These are phyloP conservation scores for Xanthorhoe designata DNA, from an alignment of 2,888 invertebrate species.

Conservation along the genomic window DNA sequence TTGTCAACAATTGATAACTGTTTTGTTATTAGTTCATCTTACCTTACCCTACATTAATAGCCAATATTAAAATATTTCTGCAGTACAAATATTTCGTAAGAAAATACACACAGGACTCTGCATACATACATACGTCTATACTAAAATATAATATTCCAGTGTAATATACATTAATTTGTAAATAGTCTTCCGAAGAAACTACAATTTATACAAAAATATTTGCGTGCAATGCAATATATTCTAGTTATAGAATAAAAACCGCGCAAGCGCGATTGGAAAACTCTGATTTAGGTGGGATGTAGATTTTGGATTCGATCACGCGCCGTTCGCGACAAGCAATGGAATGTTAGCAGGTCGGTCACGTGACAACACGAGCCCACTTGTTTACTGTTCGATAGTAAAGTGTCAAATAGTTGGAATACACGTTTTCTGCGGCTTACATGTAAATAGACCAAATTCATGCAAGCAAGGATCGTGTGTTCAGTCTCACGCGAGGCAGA, in stretches of 20 bases:
- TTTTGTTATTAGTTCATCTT: slow-evolving; percentile 73
- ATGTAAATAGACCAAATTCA: slow-evolving; percentile 49
- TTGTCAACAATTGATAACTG: slow-evolving; percentile 78
- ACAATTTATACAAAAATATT: slow-evolving; percentile 80
- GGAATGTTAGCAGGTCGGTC: slow-evolving; percentile 72
- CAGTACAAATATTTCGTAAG: slow-evolving; percentile 80
- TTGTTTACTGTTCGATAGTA: slow-evolving; percentile 60
- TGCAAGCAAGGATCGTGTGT: slow-evolving; percentile 60
- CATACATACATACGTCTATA: slow-evolving; percentile 81
- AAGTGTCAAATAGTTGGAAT: slow-evolving; percentile 33
- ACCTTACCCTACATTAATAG: slow-evolving; percentile 80
- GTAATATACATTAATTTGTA: slow-evolving; percentile 79
- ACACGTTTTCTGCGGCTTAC: slow-evolving; percentile 42
- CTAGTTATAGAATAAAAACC: slow-evolving; percentile 57
- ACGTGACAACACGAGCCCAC: slow-evolving; percentile 53
- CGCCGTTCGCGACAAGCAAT: slow-evolving; percentile 68
- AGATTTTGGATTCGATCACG: slow-evolving; percentile 70
- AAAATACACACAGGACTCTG: slow-evolving; percentile 83
- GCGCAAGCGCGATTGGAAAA: slow-evolving; percentile 60
- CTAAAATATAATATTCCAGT: slow-evolving; percentile 79
- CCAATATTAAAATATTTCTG: slow-evolving; percentile 82
- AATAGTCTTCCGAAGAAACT: slow-evolving; percentile 76
- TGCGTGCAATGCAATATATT: slow-evolving; percentile 64
- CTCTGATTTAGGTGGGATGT: slow-evolving; percentile 77
- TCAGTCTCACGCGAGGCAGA: slow-evolving; percentile 64